phyloP scores from a whole-genome alignment of 2,113 vertebrate species.

The Gracilinanus agilis region DNA sequence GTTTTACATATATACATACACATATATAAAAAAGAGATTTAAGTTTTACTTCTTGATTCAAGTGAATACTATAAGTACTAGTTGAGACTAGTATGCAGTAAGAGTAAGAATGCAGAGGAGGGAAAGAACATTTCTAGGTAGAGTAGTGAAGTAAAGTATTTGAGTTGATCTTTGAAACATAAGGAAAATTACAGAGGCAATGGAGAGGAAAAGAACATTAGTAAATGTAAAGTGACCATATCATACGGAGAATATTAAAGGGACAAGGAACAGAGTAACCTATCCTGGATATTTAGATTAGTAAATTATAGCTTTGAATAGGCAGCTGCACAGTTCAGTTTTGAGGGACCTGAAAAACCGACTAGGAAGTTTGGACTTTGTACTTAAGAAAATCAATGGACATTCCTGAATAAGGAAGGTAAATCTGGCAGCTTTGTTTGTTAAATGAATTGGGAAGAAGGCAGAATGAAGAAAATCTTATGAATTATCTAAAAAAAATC shows the following conservation, averaged over 20 bases:
- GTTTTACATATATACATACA: too few species aligned
- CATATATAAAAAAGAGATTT: neutral
- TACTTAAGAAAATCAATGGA: neutral
- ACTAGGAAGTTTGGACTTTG: neutral
- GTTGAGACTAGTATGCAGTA: neutral
- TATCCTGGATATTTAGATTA: neutral
- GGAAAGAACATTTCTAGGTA: neutral
- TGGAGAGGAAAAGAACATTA: neutral
- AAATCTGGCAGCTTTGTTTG: neutral
- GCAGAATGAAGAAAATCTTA: too few species aligned
- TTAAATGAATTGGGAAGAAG: too few species aligned
- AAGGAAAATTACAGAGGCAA: neutral
- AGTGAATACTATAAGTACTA: neutral
- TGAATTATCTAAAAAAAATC: too few species aligned
- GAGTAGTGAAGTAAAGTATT: neutral
- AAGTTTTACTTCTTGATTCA: neutral
- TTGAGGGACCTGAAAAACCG: neutral
- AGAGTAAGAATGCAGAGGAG: neutral
- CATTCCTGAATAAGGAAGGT: neutral
- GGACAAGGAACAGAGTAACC: neutral
- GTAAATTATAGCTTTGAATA: neutral
- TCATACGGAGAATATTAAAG: neutral
- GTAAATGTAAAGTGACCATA: neutral
- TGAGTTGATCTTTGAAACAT: neutral
- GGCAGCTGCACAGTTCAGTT: neutral